Base-by-base conservation (phyloP, 53 echinoderm and acorn worm genomes). In the Stichopus horrens region DNA sequence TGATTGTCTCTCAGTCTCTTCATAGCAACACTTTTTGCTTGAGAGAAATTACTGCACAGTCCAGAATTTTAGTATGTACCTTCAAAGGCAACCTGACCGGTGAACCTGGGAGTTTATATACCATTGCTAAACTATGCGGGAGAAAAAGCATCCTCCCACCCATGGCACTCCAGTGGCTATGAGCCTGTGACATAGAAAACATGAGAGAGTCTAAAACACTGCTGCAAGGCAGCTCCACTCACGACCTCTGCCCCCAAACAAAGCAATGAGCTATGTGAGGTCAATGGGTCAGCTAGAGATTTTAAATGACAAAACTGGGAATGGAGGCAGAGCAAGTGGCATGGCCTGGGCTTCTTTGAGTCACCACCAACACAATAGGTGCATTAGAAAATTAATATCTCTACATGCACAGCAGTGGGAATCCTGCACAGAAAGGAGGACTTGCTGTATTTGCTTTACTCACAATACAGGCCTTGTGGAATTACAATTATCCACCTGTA, bases 181-280 rank as follows among this genome's bases (percentile, higher is more conserved):
- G 63, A 63, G 63, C 8, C 16, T 63, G 63, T 63, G 63, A 63
- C 63, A 63, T 63, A 16, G 10, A 63, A 63, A 37, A 37, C 37
- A 10, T 63, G 63, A 63, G 63, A 9, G 16, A 63, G 63, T 5
- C 63, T 63, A 63, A 13, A 37, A 37, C 37, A 13, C 16, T 13
- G 11, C 79, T 55, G 55, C n/a, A 79, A 79, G 79, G 79, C 79
- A 18, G 55, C 53, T 79, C 14, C 13, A 79, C 55, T 16, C 9
- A 53, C 14, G 79, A 79, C 79, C 79, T 79, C 19, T 79, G 53
- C 79, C 55, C 55, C 79, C 53, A 3, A 51, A 54, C 56, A 79
- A 79, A 79, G 79, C 54, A 79, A 79, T 16, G 54, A 79, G 79
- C 53, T 79, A 79, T 79, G 79, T 9, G 53, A 14, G 53, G 16